phyloP scores from a whole-genome alignment of 2,113 vertebrate genomes.

The Pangasianodon gigas region DNA sequence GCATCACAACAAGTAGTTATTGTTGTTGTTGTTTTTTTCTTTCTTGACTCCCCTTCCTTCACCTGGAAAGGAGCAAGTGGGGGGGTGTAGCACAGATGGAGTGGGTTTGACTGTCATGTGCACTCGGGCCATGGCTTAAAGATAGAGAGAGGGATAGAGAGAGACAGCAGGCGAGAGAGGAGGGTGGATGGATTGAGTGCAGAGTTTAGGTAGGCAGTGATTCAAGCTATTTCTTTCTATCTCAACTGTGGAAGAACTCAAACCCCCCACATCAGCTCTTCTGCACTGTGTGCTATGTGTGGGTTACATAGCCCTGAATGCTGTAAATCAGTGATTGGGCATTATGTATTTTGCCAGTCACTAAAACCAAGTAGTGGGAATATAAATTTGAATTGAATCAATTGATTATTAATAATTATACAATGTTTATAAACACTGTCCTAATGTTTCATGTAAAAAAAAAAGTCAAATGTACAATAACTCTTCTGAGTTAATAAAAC shows the following conservation, averaged over 20 bases:
- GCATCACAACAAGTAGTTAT: constrained; percentile 52
- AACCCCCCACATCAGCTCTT: constrained; percentile 25
- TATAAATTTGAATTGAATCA: not conserved
- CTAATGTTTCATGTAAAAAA: not conserved
- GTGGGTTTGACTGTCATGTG: constrained; percentile 50
- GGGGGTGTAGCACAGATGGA: constrained; percentile 29
- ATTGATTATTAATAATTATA: not conserved
- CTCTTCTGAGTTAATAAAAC: not conserved
- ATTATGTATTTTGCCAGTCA: not conserved
- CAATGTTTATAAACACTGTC: not conserved
- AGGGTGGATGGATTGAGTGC: constrained; percentile 36
- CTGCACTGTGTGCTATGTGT: constrained; percentile 16
- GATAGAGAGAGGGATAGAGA: constrained; percentile 38
- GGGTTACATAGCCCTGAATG: not conserved
- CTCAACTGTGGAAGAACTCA: constrained; percentile 11
- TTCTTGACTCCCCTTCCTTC: constrained; percentile 57
- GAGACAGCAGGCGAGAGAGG: constrained; percentile 50
- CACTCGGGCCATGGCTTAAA: constrained; percentile 39
- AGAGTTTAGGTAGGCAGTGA: constrained; percentile 47
- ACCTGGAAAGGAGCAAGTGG: constrained; percentile 54
- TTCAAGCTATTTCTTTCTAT: constrained; percentile 36
- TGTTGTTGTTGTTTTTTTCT: constrained; percentile 31
- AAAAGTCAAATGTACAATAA: not conserved
- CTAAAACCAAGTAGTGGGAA: not conserved
- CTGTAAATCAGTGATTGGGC: not conserved